Evolutionary conservation across 2,797 vertebrate species (phyloP), one percentile per base, ranked within the genome.

Genomic region (Gymnothorax reevesii): DNA sequence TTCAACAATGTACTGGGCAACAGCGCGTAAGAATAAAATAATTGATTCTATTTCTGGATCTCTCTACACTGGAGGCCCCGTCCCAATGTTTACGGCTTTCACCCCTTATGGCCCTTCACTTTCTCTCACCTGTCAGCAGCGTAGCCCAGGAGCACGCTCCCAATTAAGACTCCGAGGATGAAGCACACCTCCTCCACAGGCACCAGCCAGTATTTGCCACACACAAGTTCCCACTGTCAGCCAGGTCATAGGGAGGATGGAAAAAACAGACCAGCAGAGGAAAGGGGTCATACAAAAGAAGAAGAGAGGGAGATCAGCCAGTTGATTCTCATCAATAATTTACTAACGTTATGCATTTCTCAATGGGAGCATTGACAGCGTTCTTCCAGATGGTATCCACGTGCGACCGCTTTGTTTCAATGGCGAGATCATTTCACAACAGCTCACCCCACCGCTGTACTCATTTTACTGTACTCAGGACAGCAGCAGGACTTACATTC

Each of bases 161-260:
- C 97, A 0, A 95, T 96, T 57, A 97, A 95, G 85, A 97, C 90
- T 10, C 97, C 97, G 90, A 98, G 90, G 80, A 98, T 97, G 92
- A 97, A 97, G 88, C 97, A 97, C 86, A 97, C 97, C 93, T 97
- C 97, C 93, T 98, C 97, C 90, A 98, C 94, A 22, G 97, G 97
- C 89, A 97, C 96, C 92, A 97, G 92, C 97, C 97, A 98, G 93
- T 97, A 97, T 90, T 94, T 95, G 89, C 90, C 92, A 90, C 97
- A 98, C 91, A 98, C 97, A 92, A 98, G 95, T 91, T 97, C 96
- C 97, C 97, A 98, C 97, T 98, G 91, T 12, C 13, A 86, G 57
- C 66, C 15, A 25, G 69, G 33, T 25, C 2, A 13, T 10, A 33
- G 4, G n/a, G 69, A 75, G 69, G 25, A 7, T 83, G 7, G 66